Evolutionary conservation across 2,797 vertebrate species (phyloP).

Genomic region (Anguilla megastoma): DNA sequence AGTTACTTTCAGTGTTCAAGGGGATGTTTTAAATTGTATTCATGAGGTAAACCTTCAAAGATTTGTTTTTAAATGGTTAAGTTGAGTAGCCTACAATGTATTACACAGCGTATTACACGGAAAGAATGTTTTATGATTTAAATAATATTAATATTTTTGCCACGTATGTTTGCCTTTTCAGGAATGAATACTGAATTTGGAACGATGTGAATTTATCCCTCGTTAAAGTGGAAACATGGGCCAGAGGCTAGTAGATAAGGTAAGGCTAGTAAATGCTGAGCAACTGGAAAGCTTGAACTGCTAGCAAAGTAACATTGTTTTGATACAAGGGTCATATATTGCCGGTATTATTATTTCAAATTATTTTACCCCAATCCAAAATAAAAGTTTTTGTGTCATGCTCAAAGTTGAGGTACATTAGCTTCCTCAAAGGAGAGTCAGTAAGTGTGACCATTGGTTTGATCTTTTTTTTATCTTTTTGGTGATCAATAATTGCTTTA

Average conservation of each 20-base stretch:
- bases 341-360: background rate
- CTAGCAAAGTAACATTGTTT: background rate
- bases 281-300: background rate
- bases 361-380: background rate
- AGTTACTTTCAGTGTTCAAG: background rate
- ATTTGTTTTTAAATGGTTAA: background rate
- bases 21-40: no score
- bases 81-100: background rate
- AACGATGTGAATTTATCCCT: conserved; percentile 40
- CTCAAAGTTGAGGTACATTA: background rate
- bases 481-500: background rate
- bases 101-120: background rate
- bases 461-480: background rate
- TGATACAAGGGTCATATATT: background rate
- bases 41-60: background rate
- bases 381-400: background rate
- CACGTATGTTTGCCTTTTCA: conserved; percentile 33
- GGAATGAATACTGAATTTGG: conserved; percentile 58
- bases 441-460: background rate
- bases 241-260: conserved; percentile 64
- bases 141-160: background rate
- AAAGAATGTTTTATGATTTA: background rate
- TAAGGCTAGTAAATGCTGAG: conserved; percentile 45
- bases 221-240: conserved; percentile 65
- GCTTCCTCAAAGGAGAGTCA: no score